Percentiles rank a stretch among this genome's conserved stretches.
Conservation (phyloP, 2,888 invertebrate genomes). For the Chloroclysta siterata region DNA sequence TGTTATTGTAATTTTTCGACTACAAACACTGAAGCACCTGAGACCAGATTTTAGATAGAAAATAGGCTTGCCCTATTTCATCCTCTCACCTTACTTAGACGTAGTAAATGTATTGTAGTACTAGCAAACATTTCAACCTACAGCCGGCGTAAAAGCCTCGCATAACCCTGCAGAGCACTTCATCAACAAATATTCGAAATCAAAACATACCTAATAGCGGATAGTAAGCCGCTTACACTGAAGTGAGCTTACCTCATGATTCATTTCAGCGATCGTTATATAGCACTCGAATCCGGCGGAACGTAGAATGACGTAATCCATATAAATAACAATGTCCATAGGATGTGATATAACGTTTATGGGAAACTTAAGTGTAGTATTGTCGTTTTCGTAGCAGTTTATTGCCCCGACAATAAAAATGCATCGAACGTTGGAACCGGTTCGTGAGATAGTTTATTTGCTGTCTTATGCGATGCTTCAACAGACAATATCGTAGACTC, state of each 20-base stretch:
- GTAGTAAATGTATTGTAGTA: background rate
- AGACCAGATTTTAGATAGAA: too few species aligned
- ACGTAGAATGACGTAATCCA: slow-evolving; percentile 47
- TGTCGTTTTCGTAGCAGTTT: slow-evolving; percentile 75
- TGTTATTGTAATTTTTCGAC: too few species aligned
- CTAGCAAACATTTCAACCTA: background rate
- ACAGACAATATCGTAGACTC: slow-evolving; percentile 34
- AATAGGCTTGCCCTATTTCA: too few species aligned
- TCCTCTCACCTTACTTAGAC: too few species aligned
- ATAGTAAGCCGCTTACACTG: slow-evolving; percentile 36
- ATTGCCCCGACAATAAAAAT: slow-evolving; percentile 76
- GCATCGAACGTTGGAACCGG: slow-evolving; percentile 73
- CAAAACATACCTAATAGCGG: slow-evolving; percentile 32
- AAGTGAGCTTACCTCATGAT: slow-evolving; percentile 36
- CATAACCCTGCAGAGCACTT: slow-evolving; percentile 7
- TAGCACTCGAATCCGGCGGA: slow-evolving; percentile 29
- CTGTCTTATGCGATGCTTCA: slow-evolving; percentile 47
- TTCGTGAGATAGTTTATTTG: slow-evolving; percentile 59
- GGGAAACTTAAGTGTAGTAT: slow-evolving; percentile 73
- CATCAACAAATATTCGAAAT: slow-evolving; percentile 32
- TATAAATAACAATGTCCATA: slow-evolving; percentile 70
- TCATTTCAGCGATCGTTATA: slow-evolving; percentile 29
- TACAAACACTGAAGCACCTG: too few species aligned
- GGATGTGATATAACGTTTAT: slow-evolving; percentile 78
- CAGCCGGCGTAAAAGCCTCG: background rate